Base-by-base conservation (phyloP, 1,140 invertebrate species). In the Zaprionus capensis region DNA sequence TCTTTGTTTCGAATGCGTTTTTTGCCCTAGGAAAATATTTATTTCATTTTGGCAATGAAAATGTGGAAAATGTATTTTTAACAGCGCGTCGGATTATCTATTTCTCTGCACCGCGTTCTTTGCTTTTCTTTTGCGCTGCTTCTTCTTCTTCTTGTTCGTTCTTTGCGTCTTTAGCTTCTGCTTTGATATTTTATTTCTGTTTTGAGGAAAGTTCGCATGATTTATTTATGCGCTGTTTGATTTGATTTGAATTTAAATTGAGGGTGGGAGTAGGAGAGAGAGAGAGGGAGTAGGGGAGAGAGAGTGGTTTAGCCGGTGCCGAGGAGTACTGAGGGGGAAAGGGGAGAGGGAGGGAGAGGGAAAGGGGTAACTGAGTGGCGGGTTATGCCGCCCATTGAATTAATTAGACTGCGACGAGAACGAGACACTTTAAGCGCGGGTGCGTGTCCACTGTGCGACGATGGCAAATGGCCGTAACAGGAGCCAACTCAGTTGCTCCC, bases 321-420 rank as follows among this genome's bases (percentile, higher is more conserved):
- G 31, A 34, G 31, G 2, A 2, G 9, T 9, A 31, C 34, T 1
- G 14, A n/a, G 31, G 17, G 44, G 28, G 22, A 12, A 6, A 2
- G 0, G 14, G 9, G 64, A 2, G 0, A 9, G 9, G 64, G 15
- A 24, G 24, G 0, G 57, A n/a, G 31, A 38, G 57, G 4, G n/a
- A 12, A 2, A 1, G n/a, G 9, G 64, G 38, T 41, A 41, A 41
- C 38, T 41, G 38, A 15, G 38, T 41, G 61, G 56, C 64, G 57
- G 71, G 58, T 56, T 62, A 49, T n/a, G 36, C 59, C 69, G 63
- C 59, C 75, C 87, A 86, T 83, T 91, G 83, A 91, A 91, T 91
- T 91, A 91, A 91, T 91, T 91, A 88, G 88, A 81, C 88, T 87
- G 76, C 70, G 76, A 81, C 66, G 74, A 87, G 67, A 67, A 75